Percentiles rank a stretch among this genome's conserved stretches.
These are phyloP conservation scores for Ophthalmolycus amberensis DNA, from an alignment of 2,113 vertebrate species.

Conservation along the genomic window DNA sequence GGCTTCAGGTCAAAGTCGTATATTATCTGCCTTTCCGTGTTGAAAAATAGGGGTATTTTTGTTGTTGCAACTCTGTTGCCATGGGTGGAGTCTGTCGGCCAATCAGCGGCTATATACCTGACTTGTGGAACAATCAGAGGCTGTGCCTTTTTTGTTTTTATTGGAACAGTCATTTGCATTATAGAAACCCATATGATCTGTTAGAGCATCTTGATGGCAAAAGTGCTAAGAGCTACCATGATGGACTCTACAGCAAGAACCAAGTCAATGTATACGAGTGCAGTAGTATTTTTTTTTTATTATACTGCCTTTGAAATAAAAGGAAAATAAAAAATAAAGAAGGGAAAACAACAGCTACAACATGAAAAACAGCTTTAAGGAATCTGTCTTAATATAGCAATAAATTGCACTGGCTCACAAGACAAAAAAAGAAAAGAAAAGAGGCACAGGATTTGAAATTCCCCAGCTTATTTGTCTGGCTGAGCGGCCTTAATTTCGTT, in stretches of 20 bases:
- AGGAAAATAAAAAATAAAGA: constrained; percentile 13
- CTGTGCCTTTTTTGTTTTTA: neutral
- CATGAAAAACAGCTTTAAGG: constrained; percentile 56
- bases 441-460: constrained; percentile 67
- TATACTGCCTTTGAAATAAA: constrained; percentile 35
- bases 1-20: neutral
- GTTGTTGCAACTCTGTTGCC: neutral
- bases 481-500: constrained; percentile 79
- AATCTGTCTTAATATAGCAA: constrained; percentile 65
- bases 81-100: neutral
- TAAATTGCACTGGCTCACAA: constrained; percentile 60
- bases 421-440: constrained; percentile 52
- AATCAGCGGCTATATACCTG: neutral
- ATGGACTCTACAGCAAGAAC: constrained; percentile 19
- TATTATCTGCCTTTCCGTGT: neutral
- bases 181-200: neutral
- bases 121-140: neutral
- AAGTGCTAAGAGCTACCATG: neutral
- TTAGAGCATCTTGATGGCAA: neutral
- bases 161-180: neutral
- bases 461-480: constrained; percentile 77
- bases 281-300: constrained; percentile 10
- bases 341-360: constrained; percentile 35
- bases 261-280: constrained; percentile 47
- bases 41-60: neutral